Conservation (phyloP, 2,113 vertebrate genomes). For the Crotophaga sulcirostris region DNA sequence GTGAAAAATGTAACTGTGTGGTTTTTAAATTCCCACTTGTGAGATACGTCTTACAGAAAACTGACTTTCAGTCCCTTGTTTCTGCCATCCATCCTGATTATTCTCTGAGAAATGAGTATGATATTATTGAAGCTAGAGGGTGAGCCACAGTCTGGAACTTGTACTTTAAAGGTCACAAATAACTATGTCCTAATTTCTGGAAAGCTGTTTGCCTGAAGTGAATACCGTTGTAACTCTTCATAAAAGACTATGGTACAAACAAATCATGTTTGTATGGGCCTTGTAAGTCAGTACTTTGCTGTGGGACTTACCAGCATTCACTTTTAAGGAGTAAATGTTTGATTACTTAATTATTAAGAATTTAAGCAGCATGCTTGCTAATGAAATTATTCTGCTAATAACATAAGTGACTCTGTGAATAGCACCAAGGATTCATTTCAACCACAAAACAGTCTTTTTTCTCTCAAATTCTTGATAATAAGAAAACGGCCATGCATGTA, state of each 20-base stretch:
- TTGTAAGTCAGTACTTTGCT: not conserved
- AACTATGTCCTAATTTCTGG: not conserved
- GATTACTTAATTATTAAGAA: not conserved
- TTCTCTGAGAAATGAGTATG: not conserved
- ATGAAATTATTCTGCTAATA: not conserved
- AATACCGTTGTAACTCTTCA: not conserved
- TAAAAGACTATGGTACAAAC: not conserved
- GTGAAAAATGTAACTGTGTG: fast-evolving
- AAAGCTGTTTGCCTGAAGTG: not conserved
- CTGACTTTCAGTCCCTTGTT: not conserved
- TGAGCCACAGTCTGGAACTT: not conserved
- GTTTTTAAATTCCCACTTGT: not conserved
- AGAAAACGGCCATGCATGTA: not conserved
- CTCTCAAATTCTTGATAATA: not conserved
- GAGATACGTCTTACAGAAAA: not conserved
- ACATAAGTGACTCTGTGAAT: not conserved
- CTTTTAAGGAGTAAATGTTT: not conserved
- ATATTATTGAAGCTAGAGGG: not conserved
- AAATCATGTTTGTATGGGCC: not conserved
- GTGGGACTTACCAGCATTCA: not conserved
- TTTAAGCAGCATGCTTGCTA: not conserved
- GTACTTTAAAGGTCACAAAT: not conserved
- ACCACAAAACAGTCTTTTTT: not conserved
- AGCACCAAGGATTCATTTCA: not conserved
- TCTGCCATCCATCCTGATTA: not conserved